A percentile compares a stretch with the other conserved stretches of the same genome.
These are phyloP conservation scores for Melinopterus prodromus DNA, from an alignment of 2,888 invertebrate genomes.

Conservation along the genomic window DNA sequence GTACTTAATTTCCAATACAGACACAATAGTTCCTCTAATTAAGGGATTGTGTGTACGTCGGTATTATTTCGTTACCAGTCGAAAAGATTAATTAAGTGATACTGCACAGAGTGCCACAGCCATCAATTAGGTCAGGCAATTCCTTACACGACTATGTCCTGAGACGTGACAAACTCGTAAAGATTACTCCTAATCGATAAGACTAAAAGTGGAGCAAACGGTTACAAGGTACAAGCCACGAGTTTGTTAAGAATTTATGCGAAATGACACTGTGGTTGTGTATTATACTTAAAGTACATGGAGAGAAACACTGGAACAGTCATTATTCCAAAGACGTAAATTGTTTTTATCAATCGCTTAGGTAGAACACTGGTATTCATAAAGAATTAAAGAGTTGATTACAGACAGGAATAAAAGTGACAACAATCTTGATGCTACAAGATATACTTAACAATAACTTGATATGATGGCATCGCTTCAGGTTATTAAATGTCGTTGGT, in stretches of 20 bases:
- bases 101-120: not conserved
- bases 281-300: not conserved
- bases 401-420: no score
- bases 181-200: not conserved
- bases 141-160: not conserved
- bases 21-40: not conserved
- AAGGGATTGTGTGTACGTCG: not conserved
- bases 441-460: no score
- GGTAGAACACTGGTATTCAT: no score
- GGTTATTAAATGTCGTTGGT: no score
- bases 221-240: not conserved
- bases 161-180: not conserved
- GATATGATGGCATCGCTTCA: no score
- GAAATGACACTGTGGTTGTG: not conserved
- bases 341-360: no score
- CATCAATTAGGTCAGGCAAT: constrained; percentile 4
- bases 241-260: not conserved
- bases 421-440: no score
- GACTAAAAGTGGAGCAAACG: not conserved
- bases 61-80: not conserved
- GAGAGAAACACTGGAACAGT: no score
- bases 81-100: constrained; percentile 4
- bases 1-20: not conserved
- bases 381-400: no score
- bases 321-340: no score